Evolutionary conservation across 2,888 invertebrate genomes (phyloP).

Genomic region (Scaptomyza parva): DNA sequence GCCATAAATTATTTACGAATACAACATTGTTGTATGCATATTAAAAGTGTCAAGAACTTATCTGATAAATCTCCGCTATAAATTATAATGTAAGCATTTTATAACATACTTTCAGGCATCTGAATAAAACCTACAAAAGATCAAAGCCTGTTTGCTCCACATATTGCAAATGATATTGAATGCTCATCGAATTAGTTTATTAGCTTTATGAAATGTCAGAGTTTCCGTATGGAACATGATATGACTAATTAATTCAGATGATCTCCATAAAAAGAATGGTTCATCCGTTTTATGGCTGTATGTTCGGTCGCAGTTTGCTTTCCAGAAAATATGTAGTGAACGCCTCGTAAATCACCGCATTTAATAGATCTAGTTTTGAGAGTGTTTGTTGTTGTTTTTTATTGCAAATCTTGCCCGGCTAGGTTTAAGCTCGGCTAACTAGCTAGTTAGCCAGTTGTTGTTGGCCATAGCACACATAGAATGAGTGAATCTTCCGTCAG

Average conservation of each 20-base stretch:
- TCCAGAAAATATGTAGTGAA: slow-evolving; percentile 64
- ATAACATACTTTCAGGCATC: slow-evolving; percentile 50
- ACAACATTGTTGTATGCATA: background rate
- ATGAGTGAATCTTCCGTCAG: slow-evolving; percentile 44
- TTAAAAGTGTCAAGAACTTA: background rate
- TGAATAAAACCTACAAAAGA: too few species aligned
- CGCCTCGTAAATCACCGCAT: slow-evolving; percentile 56
- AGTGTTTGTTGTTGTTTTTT: slow-evolving; percentile 16
- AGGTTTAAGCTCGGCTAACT: slow-evolving; percentile 4
- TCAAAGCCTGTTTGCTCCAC: too few species aligned
- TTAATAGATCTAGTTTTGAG: slow-evolving; percentile 74
- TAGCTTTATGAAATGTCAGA: slow-evolving; percentile 32
- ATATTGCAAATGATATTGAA: background rate
- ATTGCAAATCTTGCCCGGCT: slow-evolving; percentile 34
- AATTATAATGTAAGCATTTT: background rate
- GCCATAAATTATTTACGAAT: background rate
- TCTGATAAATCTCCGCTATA: background rate
- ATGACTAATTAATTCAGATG: slow-evolving; percentile 34
- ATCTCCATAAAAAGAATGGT: slow-evolving; percentile 41
- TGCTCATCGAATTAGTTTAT: slow-evolving; percentile 17
- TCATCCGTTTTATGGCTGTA: slow-evolving; percentile 25
- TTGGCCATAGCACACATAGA: slow-evolving; percentile 54
- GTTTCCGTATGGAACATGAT: slow-evolving; percentile 31
- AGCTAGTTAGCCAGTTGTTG: slow-evolving; percentile 35
- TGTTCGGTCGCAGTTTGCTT: slow-evolving; percentile 17